Conservation (phyloP, 2,888 invertebrate species). For the Strigamia transsilvanica region DNA sequence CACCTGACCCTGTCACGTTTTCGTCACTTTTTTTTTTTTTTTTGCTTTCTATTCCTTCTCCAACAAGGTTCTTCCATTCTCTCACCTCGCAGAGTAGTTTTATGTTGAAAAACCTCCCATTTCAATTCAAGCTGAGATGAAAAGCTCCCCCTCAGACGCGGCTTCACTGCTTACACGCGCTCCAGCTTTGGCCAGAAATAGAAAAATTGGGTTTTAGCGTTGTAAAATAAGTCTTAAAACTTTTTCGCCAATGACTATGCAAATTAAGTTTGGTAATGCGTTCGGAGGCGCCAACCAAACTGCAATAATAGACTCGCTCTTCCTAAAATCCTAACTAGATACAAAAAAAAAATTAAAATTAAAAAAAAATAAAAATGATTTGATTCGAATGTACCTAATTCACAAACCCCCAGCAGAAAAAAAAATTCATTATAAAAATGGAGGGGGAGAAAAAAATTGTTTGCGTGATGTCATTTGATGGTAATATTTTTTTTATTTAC, state of each 20-base stretch:
- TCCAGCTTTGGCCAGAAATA: background rate
- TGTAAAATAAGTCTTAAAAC: constrained; percentile 47
- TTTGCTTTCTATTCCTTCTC: background rate
- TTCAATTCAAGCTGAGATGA: constrained; percentile 48
- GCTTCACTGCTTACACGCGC: constrained; percentile 22
- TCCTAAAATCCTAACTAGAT: background rate
- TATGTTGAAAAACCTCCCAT: constrained; percentile 48
- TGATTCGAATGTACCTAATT: background rate
- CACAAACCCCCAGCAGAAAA: background rate
- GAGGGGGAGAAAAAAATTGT: background rate
- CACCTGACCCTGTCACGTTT: background rate
- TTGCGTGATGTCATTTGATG: constrained; percentile 44
- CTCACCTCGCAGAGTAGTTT: constrained; percentile 13
- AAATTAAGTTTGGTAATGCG: constrained; percentile 28
- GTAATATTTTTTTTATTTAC: constrained; percentile 26
- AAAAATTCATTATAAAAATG: background rate
- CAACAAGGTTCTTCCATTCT: constrained; percentile 40
- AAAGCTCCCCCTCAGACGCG: background rate
- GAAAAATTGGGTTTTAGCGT: background rate
- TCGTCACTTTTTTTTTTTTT: background rate
- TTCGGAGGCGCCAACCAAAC: constrained; percentile 18
- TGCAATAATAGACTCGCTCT: background rate
- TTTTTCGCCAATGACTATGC: constrained; percentile 39
- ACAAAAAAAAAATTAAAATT: background rate
- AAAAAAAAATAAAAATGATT: background rate